These are phyloP conservation scores for Tenualosa ilisha DNA, from an alignment of 2,797 vertebrate species.

Conservation along the genomic window DNA sequence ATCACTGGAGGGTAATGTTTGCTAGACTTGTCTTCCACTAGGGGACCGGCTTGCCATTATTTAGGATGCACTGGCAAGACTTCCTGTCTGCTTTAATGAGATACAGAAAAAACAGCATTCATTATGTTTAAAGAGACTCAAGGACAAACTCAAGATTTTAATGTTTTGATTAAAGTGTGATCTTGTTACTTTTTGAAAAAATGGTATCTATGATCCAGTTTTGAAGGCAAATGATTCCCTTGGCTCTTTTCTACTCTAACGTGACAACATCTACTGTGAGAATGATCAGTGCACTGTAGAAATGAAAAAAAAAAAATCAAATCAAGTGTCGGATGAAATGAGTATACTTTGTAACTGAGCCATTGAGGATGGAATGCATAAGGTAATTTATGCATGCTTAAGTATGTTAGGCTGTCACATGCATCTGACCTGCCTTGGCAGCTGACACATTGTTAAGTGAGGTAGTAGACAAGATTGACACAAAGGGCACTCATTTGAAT, in stretches of 20 bases:
- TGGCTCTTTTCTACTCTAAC: not conserved
- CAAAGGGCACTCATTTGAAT: not conserved
- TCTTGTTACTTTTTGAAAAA: not conserved
- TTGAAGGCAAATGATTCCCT: not conserved
- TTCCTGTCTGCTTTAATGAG: not conserved
- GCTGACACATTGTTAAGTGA: not conserved
- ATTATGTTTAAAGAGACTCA: not conserved
- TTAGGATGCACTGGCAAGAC: not conserved
- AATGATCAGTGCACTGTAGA: not conserved
- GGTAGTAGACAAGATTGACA: not conserved
- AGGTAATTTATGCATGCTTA: not conserved
- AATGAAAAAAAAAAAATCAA: not conserved
- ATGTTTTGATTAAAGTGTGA: not conserved
- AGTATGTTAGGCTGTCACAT: not conserved
- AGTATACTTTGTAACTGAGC: not conserved
- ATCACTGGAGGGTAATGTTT: not conserved
- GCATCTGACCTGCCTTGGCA: not conserved
- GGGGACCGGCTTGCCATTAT: not conserved
- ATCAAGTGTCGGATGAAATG: not conserved
- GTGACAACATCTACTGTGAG: not conserved
- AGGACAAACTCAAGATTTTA: not conserved
- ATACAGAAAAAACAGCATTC: not conserved
- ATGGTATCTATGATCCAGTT: not conserved
- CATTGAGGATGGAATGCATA: not conserved
- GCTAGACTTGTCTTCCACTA: not conserved